phyloP scores from a whole-genome alignment of 2,888 invertebrate species.

The Melieria picta region DNA sequence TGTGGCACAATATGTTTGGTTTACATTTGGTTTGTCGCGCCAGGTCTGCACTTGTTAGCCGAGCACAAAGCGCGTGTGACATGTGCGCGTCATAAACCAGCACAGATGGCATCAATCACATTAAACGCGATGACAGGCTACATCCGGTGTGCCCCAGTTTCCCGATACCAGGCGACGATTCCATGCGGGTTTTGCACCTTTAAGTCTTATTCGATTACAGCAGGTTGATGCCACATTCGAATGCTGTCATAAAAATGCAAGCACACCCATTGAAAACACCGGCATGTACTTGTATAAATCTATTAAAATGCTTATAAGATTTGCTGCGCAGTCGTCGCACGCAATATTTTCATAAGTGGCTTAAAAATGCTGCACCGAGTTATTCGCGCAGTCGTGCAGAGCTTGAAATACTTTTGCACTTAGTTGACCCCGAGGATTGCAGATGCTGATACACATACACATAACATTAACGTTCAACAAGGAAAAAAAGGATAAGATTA shows the following conservation, averaged over 20 bases:
- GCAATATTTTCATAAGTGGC: too few relatives aligned
- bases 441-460: too few relatives aligned
- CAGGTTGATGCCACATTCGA: neutral
- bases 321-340: neutral
- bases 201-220: too few relatives aligned
- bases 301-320: neutral
- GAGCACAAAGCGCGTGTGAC: too few relatives aligned
- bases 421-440: too few relatives aligned
- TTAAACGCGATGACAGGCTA: conserved; percentile 9
- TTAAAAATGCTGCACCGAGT: too few relatives aligned
- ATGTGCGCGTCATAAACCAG: conserved; percentile 1
- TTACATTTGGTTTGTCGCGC: neutral
- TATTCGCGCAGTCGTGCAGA: too few relatives aligned
- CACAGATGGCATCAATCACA: conserved; percentile 17
- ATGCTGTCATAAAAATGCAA: neutral
- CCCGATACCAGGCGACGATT: neutral
- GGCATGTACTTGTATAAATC: neutral
- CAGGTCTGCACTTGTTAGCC: neutral
- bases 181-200: too few relatives aligned
- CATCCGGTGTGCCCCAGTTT: neutral
- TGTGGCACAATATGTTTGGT: neutral
- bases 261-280: neutral
- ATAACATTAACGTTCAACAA: too few relatives aligned
- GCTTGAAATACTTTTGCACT: too few relatives aligned
- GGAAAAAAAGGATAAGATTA: too few relatives aligned